Base-by-base conservation (phyloP, 92 coral and sea anemone species). In the Desmophyllum pertusum region DNA sequence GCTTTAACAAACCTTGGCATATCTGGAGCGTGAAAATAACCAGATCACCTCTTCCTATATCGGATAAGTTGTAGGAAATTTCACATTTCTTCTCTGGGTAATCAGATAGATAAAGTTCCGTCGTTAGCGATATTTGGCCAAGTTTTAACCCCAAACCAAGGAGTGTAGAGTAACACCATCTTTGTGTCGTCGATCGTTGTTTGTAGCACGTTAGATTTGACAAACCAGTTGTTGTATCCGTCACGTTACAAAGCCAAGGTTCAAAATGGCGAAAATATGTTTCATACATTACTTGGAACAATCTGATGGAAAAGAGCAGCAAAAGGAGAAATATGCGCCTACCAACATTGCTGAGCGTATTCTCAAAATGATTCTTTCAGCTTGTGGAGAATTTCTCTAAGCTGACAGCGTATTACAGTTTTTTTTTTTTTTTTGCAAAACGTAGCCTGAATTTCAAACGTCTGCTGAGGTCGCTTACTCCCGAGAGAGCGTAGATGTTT, bases 1-100 rank as follows among this genome's bases (percentile, higher is more conserved):
- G 17, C 5, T 40, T 25, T 63, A 18, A 63, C 52, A 10, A 25
- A 31, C 11, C 21, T 52, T 10, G 9, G 17, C 31, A 52, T 59
- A 42, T 78, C 48, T 38, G 50, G 51, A n/a, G 31, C 70, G n/a
- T 78, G 82, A 63, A 78, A 21, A 78, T 39, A 11, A 42, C 33
- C 29, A 62, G 52, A 62, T 78, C 82, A 42, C 82, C 61, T 40
- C 61, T 59, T 59, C 71, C 53, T 21, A 78, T 40, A 39, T 78
- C 82, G 71, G 61, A 9, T 18, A 39, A 4, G 37, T 78, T 39
- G 21, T 78, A 78, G 71, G 82, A 19, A 52, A 78, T 39, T 29
- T 23, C 8, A 64, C 82, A 78, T 25, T 78, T 78, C 70, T 39
- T 40, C 4, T 36, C 23, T 11, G 82, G 82, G 14, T 71, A 78